Percentiles rank a stretch among this genome's conserved stretches.
phyloP scores from a whole-genome alignment of 1,140 invertebrate genomes.

The Papilio dardanus region DNA sequence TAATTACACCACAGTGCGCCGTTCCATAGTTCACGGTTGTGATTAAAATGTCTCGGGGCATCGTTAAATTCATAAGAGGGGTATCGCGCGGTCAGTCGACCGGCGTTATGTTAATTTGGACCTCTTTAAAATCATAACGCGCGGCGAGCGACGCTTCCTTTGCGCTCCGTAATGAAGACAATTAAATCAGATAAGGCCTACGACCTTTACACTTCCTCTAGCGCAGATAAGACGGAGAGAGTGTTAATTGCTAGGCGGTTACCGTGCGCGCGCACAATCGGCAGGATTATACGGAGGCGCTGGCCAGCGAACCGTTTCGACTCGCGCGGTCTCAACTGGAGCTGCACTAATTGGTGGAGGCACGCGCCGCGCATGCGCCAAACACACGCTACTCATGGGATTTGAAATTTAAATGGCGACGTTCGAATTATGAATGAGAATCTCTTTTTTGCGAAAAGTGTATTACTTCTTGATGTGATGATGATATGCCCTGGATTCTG shows the following conservation, averaged over 20 bases:
- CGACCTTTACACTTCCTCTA: constrained; percentile 78
- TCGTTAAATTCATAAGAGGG: constrained; percentile 65
- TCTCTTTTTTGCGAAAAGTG: neutral
- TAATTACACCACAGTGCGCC: constrained; percentile 68
- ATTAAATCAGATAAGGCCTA: constrained; percentile 75
- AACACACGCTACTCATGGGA: constrained; percentile 76
- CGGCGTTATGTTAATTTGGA: constrained; percentile 68
- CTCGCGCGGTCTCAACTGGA: constrained; percentile 76
- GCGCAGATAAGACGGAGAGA: constrained; percentile 60
- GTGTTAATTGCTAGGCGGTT: constrained; percentile 65
- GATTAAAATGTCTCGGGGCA: constrained; percentile 72
- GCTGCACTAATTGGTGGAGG: constrained; percentile 79
- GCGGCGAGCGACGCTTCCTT: constrained; percentile 67
- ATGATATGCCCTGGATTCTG: no score
- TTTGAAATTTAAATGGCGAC: constrained; percentile 71
- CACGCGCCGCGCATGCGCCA: constrained; percentile 76
- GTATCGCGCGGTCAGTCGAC: constrained; percentile 55
- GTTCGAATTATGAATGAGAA: constrained; percentile 52
- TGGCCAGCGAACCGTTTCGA: constrained; percentile 68
- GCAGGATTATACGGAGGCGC: constrained; percentile 57
- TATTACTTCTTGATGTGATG: no score
- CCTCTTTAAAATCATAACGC: constrained; percentile 75
- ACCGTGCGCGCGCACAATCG: constrained; percentile 54
- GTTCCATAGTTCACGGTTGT: constrained; percentile 80
- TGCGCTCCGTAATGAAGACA: constrained; percentile 68